phyloP scores from a whole-genome alignment of 2,888 invertebrate genomes.

The Folsomia manolachei region DNA sequence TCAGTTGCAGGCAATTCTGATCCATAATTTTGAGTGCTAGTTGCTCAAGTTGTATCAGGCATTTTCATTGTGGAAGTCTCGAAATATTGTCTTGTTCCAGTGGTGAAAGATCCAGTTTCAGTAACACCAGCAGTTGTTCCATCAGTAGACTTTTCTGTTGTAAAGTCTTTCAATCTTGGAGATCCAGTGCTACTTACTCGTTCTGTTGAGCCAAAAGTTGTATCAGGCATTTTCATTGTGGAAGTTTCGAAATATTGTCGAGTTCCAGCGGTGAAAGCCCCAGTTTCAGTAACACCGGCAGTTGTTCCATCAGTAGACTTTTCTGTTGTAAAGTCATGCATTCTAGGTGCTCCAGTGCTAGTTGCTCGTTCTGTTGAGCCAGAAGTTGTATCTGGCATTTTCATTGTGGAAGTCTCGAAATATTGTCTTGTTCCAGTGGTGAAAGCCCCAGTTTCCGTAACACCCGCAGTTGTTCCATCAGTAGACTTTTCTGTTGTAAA shows the following conservation, averaged over 20 bases:
- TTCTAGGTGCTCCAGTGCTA: background rate
- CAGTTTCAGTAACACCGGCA: background rate
- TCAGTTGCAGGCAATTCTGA: background rate
- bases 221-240: background rate
- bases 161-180: background rate
- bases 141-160: conserved; percentile 1
- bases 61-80: background rate
- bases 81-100: background rate
- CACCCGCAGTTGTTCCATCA: conserved; percentile 1
- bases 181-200: background rate
- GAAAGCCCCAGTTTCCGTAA: background rate
- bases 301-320: conserved; percentile 2
- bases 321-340: background rate
- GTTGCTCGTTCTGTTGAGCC: background rate
- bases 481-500: background rate
- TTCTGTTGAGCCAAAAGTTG: background rate
- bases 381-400: background rate
- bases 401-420: background rate
- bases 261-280: background rate
- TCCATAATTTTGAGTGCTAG: background rate
- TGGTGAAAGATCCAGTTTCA: background rate
- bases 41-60: background rate
- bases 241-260: background rate
- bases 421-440: background rate
- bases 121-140: background rate